phyloP scores from a whole-genome alignment of 1,140 invertebrate species.

The Gonioctena quinquepunctata region DNA sequence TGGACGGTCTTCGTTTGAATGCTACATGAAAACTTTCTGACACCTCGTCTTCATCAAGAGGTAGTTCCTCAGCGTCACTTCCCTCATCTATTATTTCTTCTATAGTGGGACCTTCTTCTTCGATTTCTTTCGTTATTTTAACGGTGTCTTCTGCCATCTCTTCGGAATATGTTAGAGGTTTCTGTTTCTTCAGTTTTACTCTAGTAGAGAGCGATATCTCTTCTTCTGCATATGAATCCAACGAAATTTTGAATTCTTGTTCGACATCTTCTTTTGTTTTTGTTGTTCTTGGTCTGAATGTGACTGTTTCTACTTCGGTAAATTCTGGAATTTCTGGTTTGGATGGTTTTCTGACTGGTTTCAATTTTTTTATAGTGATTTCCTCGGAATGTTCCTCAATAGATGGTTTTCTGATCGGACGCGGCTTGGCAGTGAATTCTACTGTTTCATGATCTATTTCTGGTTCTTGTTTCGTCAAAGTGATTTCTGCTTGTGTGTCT shows the following conservation, averaged over 20 bases:
- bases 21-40: conserved; percentile 60
- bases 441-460: conserved; percentile 55
- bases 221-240: conserved; percentile 83
- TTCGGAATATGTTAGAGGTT: conserved; percentile 71
- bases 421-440: conserved; percentile 62
- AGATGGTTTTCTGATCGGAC: conserved; percentile 57
- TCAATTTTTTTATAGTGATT: conserved; percentile 72
- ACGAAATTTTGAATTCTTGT: conserved; percentile 82
- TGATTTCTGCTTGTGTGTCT: conserved; percentile 34
- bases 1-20: conserved; percentile 59
- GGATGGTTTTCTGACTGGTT: conserved; percentile 65
- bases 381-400: conserved; percentile 73
- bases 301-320: conserved; percentile 71
- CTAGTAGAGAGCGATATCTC: conserved; percentile 83
- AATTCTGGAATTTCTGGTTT: conserved; percentile 70
- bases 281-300: conserved; percentile 70
- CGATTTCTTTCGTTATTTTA: conserved; percentile 70
- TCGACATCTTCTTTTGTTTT: conserved; percentile 81
- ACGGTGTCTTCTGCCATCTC: conserved; percentile 74
- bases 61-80: conserved; percentile 62
- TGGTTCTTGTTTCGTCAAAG: conserved; percentile 44
- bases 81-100: conserved; percentile 72
- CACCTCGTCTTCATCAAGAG: conserved; percentile 65
- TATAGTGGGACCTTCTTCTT: conserved; percentile 66
- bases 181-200: conserved; percentile 74